Evolutionary conservation across 2,888 invertebrate species (phyloP).

Genomic region (Epistrophella euchroma): DNA sequence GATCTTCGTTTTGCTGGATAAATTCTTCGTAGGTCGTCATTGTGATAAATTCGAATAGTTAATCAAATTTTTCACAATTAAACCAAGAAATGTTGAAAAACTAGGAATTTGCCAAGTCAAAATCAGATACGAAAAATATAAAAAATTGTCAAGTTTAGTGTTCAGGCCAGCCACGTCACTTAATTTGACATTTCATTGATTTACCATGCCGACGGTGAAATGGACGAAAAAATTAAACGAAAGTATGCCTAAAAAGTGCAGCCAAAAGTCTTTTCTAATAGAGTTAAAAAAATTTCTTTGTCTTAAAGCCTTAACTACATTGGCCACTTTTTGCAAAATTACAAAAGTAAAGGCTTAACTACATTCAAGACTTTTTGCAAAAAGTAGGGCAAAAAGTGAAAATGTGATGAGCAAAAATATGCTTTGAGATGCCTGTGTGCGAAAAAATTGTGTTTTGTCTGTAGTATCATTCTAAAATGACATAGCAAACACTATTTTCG

Average conservation of each 20-base stretch:
- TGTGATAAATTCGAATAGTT: constrained; percentile 54
- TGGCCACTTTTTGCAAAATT: too few species aligned
- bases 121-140: constrained; percentile 24
- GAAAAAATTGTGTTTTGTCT: too few species aligned
- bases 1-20: constrained; percentile 98
- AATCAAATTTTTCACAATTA: constrained; percentile 43
- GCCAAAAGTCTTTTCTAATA: too few species aligned
- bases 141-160: constrained; percentile 31
- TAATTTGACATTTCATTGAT: constrained; percentile 79
- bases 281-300: too few species aligned
- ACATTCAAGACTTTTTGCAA: too few species aligned
- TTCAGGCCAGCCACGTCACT: constrained; percentile 81
- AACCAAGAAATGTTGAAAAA: constrained; percentile 23
- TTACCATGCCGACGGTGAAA: constrained; percentile 38
- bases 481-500: too few species aligned
- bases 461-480: too few species aligned
- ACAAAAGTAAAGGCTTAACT: too few species aligned
- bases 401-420: too few species aligned
- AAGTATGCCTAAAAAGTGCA: not conserved
- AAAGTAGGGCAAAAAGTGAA: too few species aligned
- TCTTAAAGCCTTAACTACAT: too few species aligned
- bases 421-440: too few species aligned
- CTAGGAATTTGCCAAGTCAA: constrained; percentile 10
- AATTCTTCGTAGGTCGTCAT: constrained; percentile 98
- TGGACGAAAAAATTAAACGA: not conserved